Conservation (phyloP, 2,888 invertebrate species). For the Alentia gelatinosa region DNA sequence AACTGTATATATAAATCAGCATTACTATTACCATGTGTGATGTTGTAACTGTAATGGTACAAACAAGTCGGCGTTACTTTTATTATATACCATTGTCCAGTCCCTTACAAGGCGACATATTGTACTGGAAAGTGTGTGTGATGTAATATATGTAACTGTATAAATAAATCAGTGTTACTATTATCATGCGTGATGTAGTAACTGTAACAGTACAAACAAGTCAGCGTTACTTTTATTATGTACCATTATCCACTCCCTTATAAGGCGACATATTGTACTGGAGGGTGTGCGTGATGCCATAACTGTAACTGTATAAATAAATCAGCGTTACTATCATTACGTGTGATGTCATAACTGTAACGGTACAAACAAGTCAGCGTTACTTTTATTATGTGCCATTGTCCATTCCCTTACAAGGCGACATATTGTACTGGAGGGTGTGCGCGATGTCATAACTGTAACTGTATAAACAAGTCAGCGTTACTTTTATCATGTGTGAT, state of each 20-base stretch:
- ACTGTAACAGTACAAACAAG: neutral
- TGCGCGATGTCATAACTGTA: too few species aligned
- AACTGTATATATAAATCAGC: conserved; percentile 83
- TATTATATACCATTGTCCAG: neutral
- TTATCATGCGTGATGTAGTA: neutral
- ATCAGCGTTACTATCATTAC: neutral
- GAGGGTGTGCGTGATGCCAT: conserved; percentile 95
- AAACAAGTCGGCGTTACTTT: too few species aligned
- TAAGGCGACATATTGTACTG: conserved; percentile 92
- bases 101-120: conserved; percentile 85
- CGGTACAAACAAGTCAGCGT: too few species aligned
- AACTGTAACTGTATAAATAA: conserved; percentile 88
- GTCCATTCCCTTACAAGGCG: too few species aligned
- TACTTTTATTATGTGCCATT: too few species aligned
- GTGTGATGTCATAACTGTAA: neutral
- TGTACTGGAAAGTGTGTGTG: conserved; percentile 96
- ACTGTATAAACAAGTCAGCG: too few species aligned
- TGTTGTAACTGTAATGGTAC: neutral
- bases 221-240: too few species aligned
- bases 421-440: too few species aligned
- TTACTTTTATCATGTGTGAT: neutral
- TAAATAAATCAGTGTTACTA: neutral
- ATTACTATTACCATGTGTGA: neutral
- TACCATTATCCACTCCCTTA: neutral
- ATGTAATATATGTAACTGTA: conserved; percentile 95